phyloP scores from a whole-genome alignment of 2,113 vertebrate genomes.

The Desmodus rotundus region DNA sequence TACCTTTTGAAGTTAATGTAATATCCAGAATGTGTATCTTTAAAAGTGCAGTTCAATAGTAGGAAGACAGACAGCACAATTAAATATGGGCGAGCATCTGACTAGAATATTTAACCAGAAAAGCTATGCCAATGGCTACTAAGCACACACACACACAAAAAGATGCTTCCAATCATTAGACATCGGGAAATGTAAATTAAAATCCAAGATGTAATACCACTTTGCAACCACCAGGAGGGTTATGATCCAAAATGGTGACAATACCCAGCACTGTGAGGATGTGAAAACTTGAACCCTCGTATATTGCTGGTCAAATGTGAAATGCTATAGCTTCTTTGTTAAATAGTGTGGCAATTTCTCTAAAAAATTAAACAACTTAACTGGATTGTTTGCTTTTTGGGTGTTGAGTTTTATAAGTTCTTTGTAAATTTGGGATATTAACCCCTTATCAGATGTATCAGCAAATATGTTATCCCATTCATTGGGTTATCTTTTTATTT shows the following conservation, averaged over 20 bases:
- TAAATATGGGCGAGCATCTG: neutral
- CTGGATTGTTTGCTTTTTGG: too few relatives aligned
- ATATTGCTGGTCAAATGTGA: neutral
- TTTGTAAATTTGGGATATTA: too few relatives aligned
- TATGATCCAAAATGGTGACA: neutral
- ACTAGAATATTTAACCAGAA: neutral
- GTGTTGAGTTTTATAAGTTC: too few relatives aligned
- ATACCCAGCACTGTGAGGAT: neutral
- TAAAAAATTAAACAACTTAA: neutral
- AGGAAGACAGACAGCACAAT: neutral
- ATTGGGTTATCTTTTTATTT: too few relatives aligned
- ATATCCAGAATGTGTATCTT: neutral
- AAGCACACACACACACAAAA: neutral
- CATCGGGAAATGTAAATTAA: neutral
- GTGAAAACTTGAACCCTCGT: neutral
- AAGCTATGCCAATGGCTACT: neutral
- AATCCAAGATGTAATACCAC: neutral
- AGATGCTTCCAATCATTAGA: neutral
- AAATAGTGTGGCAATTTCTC: neutral
- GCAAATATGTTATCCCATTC: too few relatives aligned
- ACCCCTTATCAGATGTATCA: too few relatives aligned
- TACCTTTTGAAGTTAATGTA: neutral
- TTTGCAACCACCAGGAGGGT: neutral
- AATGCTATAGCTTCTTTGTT: neutral
- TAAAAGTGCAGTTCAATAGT: neutral